phyloP scores from a whole-genome alignment of 2,113 vertebrate species.

The Neolamprologus brichardi region DNA sequence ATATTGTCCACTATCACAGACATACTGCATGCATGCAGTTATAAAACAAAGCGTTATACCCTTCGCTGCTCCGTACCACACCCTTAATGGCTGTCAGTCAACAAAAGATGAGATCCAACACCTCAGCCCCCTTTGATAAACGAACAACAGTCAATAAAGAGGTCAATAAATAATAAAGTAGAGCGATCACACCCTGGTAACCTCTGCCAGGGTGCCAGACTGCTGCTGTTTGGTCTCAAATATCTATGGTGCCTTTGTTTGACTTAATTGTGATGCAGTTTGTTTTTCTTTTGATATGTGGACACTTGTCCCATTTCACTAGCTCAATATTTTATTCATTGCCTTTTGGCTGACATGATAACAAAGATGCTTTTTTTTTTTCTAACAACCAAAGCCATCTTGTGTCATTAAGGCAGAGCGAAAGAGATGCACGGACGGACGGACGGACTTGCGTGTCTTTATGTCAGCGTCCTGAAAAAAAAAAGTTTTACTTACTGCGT shows the following conservation, averaged over 20 bases:
- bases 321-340: not conserved
- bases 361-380: not conserved
- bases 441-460: not conserved
- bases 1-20: not conserved
- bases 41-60: not conserved
- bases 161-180: slow-evolving; percentile 34
- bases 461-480: not conserved
- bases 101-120: not conserved
- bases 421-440: not conserved
- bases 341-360: not conserved
- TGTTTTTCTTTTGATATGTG: not conserved
- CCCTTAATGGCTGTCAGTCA: not conserved
- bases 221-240: slow-evolving; percentile 1
- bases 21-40: not conserved
- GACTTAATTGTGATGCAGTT: not conserved
- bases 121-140: not conserved
- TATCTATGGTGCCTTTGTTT: slow-evolving; percentile 19
- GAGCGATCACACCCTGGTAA: not conserved
- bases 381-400: not conserved
- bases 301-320: not conserved
- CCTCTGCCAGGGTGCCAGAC: not conserved
- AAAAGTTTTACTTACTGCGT: slow-evolving; percentile 65
- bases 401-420: not conserved
- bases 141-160: not conserved
- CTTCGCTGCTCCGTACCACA: not conserved